Evolutionary conservation across 2,797 vertebrate species (phyloP), one percentile per base, ranked within the genome.

Genomic region (Florisuga fusca): DNA sequence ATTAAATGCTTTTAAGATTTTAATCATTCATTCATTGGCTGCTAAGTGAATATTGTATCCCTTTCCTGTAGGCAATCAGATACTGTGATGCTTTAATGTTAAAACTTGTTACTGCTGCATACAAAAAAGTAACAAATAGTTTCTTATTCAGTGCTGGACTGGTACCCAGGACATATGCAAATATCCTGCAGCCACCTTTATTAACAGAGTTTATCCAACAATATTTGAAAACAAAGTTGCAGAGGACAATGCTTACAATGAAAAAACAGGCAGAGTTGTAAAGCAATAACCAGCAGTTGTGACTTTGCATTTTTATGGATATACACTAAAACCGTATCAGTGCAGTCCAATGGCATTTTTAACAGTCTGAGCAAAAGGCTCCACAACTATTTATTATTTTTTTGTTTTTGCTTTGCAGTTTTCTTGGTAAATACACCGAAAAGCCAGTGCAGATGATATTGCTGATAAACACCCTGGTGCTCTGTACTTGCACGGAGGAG

Each of bases 21-120:
- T 97, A 98, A 98, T 98, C 96, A 97, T 91, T 96, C 96, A 97
- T 97, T 97, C 94, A 95, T 59, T 94, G 86, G 76, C 87, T 96
- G 67, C 78, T 94, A 95, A 96, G 92, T 95, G 93, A 96, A 83
- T 91, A 95, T 94, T 96, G 94, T 67, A 80, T 81, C 93, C 92
- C 75, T 92, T 92, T 97, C 91, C 96, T 97, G 88, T 89, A 95
- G 94, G 94, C 95, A 96, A 95, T 96, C 95, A 96, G 95, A 97
- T 97, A 97, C 83, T n/a, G 4, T 74, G 73, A 73, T 80, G 79
- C 73, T 97, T 97, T 96, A 96, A 95, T 95, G 94, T 90, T 96
- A 91, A 97, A 97, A 90, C 79, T 72, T 95, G 63, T 88, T 96
- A 90, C 54, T 93, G 91, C 91, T 89, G 87, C 87, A 84, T 71